Conservation (phyloP, 2,797 vertebrate species). For the Buphagus erythrorhynchus region DNA sequence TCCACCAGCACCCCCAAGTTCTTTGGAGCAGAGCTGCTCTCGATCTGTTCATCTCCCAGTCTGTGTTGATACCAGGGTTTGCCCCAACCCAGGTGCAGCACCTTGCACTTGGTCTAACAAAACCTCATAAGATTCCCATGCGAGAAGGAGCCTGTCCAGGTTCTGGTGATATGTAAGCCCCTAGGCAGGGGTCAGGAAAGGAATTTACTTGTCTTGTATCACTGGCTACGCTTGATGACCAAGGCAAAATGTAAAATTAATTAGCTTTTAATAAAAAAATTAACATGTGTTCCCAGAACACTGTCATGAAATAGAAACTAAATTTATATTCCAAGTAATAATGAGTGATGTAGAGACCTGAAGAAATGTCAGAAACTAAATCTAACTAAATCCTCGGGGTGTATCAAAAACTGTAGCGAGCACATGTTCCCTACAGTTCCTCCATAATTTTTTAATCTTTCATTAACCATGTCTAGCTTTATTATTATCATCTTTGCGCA, state of each 20-base stretch:
- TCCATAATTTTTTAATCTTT: background rate
- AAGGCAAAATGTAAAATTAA: background rate
- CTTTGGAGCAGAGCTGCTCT: background rate
- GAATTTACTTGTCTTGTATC: background rate
- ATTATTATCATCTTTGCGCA: background rate
- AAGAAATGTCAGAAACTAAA: background rate
- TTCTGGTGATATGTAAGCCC: background rate
- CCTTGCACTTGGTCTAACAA: background rate
- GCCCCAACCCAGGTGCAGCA: accelerated
- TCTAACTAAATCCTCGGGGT: background rate
- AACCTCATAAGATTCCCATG: background rate
- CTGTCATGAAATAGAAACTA: background rate
- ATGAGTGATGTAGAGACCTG: background rate
- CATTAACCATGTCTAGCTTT: background rate
- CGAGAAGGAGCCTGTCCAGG: background rate
- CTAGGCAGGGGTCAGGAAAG: background rate
- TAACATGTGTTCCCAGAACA: background rate
- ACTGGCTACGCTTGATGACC: background rate
- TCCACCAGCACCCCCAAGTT: background rate
- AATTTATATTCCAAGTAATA: background rate
- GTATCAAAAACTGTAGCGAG: background rate
- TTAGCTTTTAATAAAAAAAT: background rate
- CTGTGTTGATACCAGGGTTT: background rate
- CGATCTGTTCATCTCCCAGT: accelerated
- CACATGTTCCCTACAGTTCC: background rate